Percentiles rank a stretch among this genome's conserved stretches.
Evolutionary conservation across 2,113 vertebrate species (phyloP).

Genomic region (Thunnus thynnus): DNA sequence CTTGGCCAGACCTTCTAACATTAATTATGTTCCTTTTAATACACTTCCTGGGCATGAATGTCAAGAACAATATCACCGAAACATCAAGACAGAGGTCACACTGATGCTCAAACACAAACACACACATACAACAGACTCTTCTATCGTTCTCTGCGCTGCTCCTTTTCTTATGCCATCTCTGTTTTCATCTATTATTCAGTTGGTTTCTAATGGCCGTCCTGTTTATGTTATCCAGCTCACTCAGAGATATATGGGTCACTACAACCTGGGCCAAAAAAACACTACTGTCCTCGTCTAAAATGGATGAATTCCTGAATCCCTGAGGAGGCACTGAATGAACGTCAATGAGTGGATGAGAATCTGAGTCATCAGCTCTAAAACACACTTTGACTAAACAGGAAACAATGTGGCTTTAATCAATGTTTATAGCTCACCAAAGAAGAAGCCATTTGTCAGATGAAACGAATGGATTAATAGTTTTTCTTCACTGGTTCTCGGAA

Average conservation of each 20-base stretch:
- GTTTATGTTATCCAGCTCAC: conserved; percentile 39
- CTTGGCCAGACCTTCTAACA: background rate
- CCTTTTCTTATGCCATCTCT: background rate
- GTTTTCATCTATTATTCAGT: conserved; percentile 62
- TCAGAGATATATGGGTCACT: conserved; percentile 60
- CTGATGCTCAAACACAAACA: conserved; percentile 2
- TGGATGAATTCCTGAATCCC: conserved; percentile 23
- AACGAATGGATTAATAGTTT: conserved; percentile 27
- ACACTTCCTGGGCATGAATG: background rate
- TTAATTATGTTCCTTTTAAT: background rate
- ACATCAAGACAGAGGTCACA: background rate
- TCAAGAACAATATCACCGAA: background rate
- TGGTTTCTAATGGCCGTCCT: conserved; percentile 36
- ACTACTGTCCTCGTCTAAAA: conserved; percentile 27
- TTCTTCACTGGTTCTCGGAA: background rate
- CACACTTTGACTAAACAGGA: conserved; percentile 32
- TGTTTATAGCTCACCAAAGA: conserved; percentile 6
- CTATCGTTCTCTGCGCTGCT: background rate
- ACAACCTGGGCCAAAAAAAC: conserved; percentile 31
- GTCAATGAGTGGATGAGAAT: conserved; percentile 31
- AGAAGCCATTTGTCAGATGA: conserved; percentile 26
- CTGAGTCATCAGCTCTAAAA: conserved; percentile 38
- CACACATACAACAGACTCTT: background rate
- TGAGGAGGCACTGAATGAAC: background rate
- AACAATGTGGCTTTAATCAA: conserved; percentile 51